phyloP scores from a whole-genome alignment of 2,888 invertebrate species.

The Drosophila cognata region DNA sequence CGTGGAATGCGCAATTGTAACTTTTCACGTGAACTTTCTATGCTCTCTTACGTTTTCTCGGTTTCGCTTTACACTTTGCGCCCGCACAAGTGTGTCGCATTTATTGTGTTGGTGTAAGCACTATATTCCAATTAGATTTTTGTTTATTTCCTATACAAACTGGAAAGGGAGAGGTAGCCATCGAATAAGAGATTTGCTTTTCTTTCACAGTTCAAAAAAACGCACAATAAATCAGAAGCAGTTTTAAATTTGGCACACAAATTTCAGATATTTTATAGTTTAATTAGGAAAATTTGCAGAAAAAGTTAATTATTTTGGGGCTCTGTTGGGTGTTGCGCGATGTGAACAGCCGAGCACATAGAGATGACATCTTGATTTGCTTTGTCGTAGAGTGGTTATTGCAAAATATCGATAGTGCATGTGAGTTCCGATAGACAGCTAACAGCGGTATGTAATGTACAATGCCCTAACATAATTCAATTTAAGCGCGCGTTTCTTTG shows the following conservation, averaged over 20 bases:
- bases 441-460: conserved; percentile 8
- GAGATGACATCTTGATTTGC: conserved; percentile 15
- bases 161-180: conserved; percentile 59
- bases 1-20: conserved; percentile 73
- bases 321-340: conserved; percentile 16
- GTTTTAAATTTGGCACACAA: conserved; percentile 33
- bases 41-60: conserved; percentile 43
- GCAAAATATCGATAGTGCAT: conserved; percentile 13
- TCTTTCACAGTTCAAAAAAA: not conserved
- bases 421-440: not conserved
- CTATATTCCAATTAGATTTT: conserved; percentile 60
- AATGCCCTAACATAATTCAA: not conserved
- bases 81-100: conserved; percentile 70
- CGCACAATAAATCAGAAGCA: not conserved
- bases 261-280: conserved; percentile 7
- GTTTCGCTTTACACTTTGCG: conserved; percentile 51
- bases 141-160: conserved; percentile 63
- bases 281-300: conserved; percentile 12
- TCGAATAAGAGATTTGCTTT: conserved; percentile 36
- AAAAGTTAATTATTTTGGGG: conserved; percentile 16
- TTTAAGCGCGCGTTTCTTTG: not conserved
- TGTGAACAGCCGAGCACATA: conserved; percentile 32
- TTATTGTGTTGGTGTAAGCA: conserved; percentile 57
- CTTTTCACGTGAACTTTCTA: conserved; percentile 57
- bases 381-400: not conserved